Base-by-base conservation (phyloP, 92 coral and sea anemone species). In the Pocillopora grandis region DNA sequence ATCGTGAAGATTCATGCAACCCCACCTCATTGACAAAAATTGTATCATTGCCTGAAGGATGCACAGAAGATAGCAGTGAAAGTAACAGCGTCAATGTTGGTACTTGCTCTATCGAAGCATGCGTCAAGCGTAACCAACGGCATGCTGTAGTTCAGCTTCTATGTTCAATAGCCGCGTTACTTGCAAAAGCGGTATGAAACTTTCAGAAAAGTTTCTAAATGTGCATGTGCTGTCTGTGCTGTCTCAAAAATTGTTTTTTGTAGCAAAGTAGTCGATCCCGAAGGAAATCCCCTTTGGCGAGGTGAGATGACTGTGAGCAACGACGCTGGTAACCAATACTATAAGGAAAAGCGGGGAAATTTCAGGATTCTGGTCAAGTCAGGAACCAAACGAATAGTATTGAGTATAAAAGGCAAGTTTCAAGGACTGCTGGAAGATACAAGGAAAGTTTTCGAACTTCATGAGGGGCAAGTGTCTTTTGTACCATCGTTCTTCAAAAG, bases 21-120 rank as follows among this genome's bases (percentile, higher is more conserved):
- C 52, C 80, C 2, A 88, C 78, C 36, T 77, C 88, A 37, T 10
- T 52, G 0, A 21, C 20, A n/a, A 36, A 36, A 12, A 16, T 9
- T 15, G 19, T 23, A 10, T 48, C 88, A 5, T 71, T 88, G 18
- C 91, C 91, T 19, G 79, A 75, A 12, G 91, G 91, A 16, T 88
- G 92, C 48, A 33, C 72, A 0, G 80, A 76, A 76, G 88, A 36
- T 35, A 69, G 81, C 68, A 89, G 77, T 16, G 70, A 72, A 49
- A 78, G 78, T 27, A 84, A 60, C 62, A 37, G 17, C 19, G 85
- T 89, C 56, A 68, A 84, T 35, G 67, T 89, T 31, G 92, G 92
- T 14, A 62, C 77, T 8, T 89, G 92, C 56, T 60, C 84, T 6
- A 15, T 27, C 35, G 66, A 59, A 33, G 12, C 37, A 31, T 76